A percentile compares a stretch with the other conserved stretches of the same genome.
These are phyloP conservation scores for Parapristionchus giblindavisi DNA, from an alignment of 2,888 invertebrate species.

Conservation along the genomic window DNA sequence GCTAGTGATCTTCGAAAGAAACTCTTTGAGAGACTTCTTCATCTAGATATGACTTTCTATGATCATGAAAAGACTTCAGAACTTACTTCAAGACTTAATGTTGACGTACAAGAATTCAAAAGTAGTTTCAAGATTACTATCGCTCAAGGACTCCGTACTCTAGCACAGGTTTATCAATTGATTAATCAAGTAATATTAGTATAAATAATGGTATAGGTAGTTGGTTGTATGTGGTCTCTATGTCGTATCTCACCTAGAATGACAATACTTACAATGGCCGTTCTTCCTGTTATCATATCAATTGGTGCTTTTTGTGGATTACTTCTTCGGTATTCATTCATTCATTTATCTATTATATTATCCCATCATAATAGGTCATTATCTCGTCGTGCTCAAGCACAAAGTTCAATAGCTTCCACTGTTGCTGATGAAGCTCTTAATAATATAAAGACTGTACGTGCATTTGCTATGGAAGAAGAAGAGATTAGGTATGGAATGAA, in stretches of 20 bases:
- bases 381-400: constrained; percentile 55
- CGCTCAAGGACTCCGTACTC: constrained; percentile 87
- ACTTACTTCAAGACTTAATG: constrained; percentile 87
- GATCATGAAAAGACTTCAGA: constrained; percentile 79
- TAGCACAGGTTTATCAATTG: constrained; percentile 79
- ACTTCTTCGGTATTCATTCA: constrained; percentile 13
- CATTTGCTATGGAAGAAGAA: constrained; percentile 89
- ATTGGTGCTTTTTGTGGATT: constrained; percentile 31
- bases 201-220: constrained; percentile 68
- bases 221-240: constrained; percentile 83
- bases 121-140: constrained; percentile 92
- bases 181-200: neutral
- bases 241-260: constrained; percentile 89
- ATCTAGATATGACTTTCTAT: constrained; percentile 86
- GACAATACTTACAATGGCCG: constrained; percentile 80
- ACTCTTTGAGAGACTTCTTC: constrained; percentile 50
- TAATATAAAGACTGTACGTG: constrained; percentile 90
- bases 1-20: constrained; percentile 80
- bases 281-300: constrained; percentile 27
- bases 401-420: constrained; percentile 81
- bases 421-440: constrained; percentile 92
- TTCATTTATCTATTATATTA: neutral
- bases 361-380: neutral
- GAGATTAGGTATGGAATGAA: constrained; percentile 77
- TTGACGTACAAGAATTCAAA: constrained; percentile 96